phyloP scores from a whole-genome alignment of 2,113 vertebrate genomes.

The Microcebus lehilahytsara region DNA sequence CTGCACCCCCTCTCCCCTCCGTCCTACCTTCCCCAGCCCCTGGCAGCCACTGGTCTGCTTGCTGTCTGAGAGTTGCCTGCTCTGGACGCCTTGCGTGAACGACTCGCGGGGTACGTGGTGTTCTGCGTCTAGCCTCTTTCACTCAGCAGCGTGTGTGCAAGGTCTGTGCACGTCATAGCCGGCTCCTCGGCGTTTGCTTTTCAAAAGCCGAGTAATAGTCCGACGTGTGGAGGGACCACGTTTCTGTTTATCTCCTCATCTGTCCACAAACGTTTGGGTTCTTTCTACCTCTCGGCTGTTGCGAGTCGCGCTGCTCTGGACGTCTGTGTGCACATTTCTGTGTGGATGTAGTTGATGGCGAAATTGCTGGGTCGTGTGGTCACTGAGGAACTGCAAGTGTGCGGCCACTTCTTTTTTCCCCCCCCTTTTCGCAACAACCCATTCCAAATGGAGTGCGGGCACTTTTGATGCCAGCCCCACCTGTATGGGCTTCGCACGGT shows the following conservation, averaged over 20 bases:
- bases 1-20: neutral
- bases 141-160: neutral
- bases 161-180: neutral
- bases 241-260: neutral
- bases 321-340: neutral
- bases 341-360: neutral
- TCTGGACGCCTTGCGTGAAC: neutral
- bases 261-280: neutral
- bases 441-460: neutral
- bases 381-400: neutral
- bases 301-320: neutral
- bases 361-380: neutral
- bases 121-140: neutral
- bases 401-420: neutral
- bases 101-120: neutral
- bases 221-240: neutral
- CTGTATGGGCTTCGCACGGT: neutral
- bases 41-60: neutral
- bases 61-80: neutral
- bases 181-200: neutral
- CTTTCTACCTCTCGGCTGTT: neutral
- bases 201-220: neutral
- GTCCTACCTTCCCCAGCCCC: neutral
- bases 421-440: too few species aligned
- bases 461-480: neutral